Evolutionary conservation across 2,797 vertebrate species (phyloP).

Genomic region (Tenualosa ilisha): DNA sequence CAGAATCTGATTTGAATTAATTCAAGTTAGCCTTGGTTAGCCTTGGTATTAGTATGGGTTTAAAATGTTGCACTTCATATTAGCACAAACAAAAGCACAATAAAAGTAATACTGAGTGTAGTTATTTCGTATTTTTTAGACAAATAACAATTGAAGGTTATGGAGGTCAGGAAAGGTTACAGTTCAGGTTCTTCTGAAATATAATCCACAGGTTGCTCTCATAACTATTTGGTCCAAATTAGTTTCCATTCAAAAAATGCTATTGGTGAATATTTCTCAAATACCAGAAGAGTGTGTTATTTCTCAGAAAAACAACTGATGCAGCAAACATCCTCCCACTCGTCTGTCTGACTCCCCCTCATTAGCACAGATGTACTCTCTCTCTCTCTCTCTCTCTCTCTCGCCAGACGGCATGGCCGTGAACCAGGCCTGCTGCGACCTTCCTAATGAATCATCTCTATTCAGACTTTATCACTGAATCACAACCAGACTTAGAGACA

Average conservation of each 20-base stretch:
- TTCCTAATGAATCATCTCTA: not conserved
- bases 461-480: not conserved
- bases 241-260: too few species aligned
- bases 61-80: not conserved
- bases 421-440: not conserved
- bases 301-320: not conserved
- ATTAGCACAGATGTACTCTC: not conserved
- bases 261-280: not conserved
- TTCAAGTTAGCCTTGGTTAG: too few species aligned
- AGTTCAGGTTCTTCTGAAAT: not conserved
- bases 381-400: too few species aligned
- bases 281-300: not conserved
- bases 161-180: not conserved
- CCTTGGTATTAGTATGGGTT: too few species aligned
- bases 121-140: not conserved
- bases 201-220: not conserved
- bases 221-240: not conserved
- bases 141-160: not conserved
- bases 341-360: not conserved
- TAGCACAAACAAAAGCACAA: not conserved
- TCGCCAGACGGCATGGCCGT: not conserved
- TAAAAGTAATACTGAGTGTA: too few species aligned
- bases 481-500: not conserved
- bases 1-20: too few species aligned
- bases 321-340: not conserved